Evolutionary conservation across 2,113 vertebrate species (phyloP), one percentile per base, ranked within the genome.

Genomic region (Perognathus longimembris): DNA sequence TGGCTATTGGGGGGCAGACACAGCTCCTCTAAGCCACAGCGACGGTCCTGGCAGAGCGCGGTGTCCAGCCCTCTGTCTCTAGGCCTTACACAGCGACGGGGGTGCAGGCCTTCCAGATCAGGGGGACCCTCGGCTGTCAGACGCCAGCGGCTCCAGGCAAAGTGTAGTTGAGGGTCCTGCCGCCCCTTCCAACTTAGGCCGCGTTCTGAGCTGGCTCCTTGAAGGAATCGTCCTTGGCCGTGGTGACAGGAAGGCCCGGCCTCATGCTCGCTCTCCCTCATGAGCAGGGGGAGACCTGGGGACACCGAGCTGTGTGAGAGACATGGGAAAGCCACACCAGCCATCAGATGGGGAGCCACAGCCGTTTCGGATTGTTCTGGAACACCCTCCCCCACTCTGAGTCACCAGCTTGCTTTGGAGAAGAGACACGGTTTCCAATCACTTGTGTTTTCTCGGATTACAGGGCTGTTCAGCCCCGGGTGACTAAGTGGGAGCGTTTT

Each of bases 401-500:
- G 91, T 96, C 96, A 96, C 79, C 0, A 0, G 34, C 45, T 3
- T 0, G 85, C 93, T 80, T 15, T 9, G 50, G 34, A 22, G 79
- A 54, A 83, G 32, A 73, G 61, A 83, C 75, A 71, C 20, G 8
- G 20, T 57, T 85, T 74, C 80, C 1, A 4, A 32, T 85, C 88
- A 69, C 96, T 93, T 92, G 82, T 96, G 94, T 94, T 95, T 91
- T 71, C 93, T 92, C 34, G 28, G 95, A 94, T 95, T 82, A 71
- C 95, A 95, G 94, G 95, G 89, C 88, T 78, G 93, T 26, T 69
- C n/a, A 36, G 90, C 92, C 67, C 34, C 11, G 81, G 84, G 90
- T 96, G 96, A 95, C 96, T 95, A 73, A 97, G 93, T 86, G 94
- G 85, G 94, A 73, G 84, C n/a, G 0, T 64, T 66, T 75, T 26